Conservation (phyloP, 2,797 vertebrate species). For the Tragopan temminckii region DNA sequence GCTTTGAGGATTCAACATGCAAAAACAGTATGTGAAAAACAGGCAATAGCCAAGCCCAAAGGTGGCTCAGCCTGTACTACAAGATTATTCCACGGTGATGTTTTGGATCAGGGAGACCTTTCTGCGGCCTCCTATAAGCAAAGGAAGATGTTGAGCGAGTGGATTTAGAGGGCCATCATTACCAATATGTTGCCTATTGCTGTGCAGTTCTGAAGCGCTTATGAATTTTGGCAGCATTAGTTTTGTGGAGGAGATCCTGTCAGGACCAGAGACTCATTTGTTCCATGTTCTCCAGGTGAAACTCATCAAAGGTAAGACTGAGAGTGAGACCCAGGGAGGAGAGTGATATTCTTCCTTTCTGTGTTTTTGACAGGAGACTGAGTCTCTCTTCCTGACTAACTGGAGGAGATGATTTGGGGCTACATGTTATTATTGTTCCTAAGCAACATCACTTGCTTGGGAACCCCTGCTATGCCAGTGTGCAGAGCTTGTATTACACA, state of each 20-base stretch:
- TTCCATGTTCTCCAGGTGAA: background rate
- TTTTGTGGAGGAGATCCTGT: rapidly evolving
- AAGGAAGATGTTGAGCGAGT: too few relatives aligned
- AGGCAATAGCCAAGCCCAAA: background rate
- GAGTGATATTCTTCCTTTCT: background rate
- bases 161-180: background rate
- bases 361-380: background rate
- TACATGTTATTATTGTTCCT: slow-evolving; percentile 33
- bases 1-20: background rate
- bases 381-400: background rate
- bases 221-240: rapidly evolving
- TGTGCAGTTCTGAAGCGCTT: background rate
- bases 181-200: background rate
- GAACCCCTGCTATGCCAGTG: slow-evolving; percentile 10
- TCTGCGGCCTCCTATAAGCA: background rate
- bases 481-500: background rate
- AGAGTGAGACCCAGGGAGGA: background rate
- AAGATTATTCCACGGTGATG: rapidly evolving
- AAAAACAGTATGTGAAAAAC: background rate
- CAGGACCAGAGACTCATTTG: background rate
- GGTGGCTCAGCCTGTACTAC: rapidly evolving
- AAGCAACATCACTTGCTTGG: slow-evolving; percentile 36
- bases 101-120: background rate
- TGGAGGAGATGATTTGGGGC: background rate
- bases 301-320: background rate